Conservation (phyloP, 1,140 invertebrate species). For the Zophobas atratus region DNA sequence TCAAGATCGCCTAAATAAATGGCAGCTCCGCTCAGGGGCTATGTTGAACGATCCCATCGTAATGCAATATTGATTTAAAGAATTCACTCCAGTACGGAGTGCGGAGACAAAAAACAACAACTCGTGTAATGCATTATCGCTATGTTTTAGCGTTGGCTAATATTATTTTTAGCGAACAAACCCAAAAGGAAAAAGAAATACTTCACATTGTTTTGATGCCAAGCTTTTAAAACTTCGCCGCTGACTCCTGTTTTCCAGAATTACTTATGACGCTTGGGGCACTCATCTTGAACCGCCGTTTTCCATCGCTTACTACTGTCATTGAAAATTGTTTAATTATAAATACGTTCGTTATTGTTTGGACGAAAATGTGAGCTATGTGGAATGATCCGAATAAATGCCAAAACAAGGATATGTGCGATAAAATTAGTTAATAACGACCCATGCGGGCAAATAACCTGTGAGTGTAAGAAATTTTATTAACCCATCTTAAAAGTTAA, state of each 20-base stretch:
- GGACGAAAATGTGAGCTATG: no score
- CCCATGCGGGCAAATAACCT: no score
- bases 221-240: slow-evolving; percentile 57
- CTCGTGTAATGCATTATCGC: slow-evolving; percentile 64
- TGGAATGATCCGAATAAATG: no score
- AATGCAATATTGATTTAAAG: slow-evolving; percentile 66
- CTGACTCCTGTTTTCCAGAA: slow-evolving; percentile 46
- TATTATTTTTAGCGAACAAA: slow-evolving; percentile 64
- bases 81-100: slow-evolving; percentile 58
- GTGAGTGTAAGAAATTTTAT: no score
- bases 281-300: slow-evolving; percentile 3
- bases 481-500: no score
- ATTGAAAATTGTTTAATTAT: slow-evolving; percentile 13
- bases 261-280: slow-evolving; percentile 49
- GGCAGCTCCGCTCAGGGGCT: slow-evolving; percentile 49
- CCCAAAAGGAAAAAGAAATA: slow-evolving; percentile 58
- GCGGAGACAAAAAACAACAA: slow-evolving; percentile 61
- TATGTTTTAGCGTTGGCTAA: slow-evolving; percentile 62
- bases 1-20: slow-evolving; percentile 61
- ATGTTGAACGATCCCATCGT: slow-evolving; percentile 50
- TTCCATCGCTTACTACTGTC: background rate
- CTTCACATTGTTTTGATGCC: slow-evolving; percentile 62
- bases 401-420: no score
- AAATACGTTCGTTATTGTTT: background rate
- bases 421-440: no score